Base-by-base conservation (phyloP, 2,888 invertebrate genomes). In the Meiosimyza platycephala region DNA sequence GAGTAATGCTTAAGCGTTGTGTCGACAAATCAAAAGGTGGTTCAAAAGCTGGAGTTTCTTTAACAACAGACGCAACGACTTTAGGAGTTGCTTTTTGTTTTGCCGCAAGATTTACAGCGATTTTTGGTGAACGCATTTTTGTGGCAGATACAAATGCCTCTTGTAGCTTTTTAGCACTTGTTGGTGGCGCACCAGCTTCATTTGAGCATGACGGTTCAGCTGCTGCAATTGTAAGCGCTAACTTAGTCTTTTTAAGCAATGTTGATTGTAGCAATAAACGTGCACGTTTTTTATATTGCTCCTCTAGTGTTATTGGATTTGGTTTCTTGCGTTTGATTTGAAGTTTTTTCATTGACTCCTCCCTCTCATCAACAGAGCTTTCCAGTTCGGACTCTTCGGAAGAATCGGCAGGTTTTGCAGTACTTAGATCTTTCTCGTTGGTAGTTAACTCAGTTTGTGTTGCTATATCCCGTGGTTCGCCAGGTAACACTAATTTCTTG, bases 1-100 rank as follows among this genome's bases (percentile, higher is more conserved):
- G 94, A 82, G 91, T 91, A 63, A 88, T 86, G 4, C 93, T 90
- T 76, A 96, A 89, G 83, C 92, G 91, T 78, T 94, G 93, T 51
- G 89, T 87, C 71, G 90, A 87, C 52, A 95, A 85, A 84, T 94
- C 91, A 79, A 60, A 3, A 0, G 81, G 79, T 18, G 76, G 75
- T 11, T 67, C 16, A 5, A 60, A 51, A n/a, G 59, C 7, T 1
- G 64, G 68, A n/a, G 69, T 18, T 73, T 70, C 72, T 4, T 4
- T 4, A 28, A 28, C 28, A 6, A 69, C 40, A 12, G 59, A 60
- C 0, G 18, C 22, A 40, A 33, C 52, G 1, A 28, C 28, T 65
- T 72, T 40, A 9, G 40, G 40, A 40, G 40, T 9, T 1, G 40
- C 40, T 40, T 40, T 40, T 40, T 40, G 40, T 40, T 54, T 50